phyloP scores from a whole-genome alignment of 2,888 invertebrate genomes.

The Hyppa rectilinea region DNA sequence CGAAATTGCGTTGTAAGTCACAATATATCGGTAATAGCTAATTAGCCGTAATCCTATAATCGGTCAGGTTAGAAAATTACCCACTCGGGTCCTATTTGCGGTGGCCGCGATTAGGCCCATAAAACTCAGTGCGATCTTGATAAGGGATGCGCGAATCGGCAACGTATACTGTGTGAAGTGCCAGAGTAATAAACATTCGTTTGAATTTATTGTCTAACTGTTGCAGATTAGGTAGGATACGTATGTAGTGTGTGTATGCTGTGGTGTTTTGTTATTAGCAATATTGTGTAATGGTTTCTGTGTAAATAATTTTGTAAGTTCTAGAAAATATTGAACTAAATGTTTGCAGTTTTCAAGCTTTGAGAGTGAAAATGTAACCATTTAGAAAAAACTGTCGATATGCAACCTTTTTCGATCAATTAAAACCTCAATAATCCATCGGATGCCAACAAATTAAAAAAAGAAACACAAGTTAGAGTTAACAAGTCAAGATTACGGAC shows the following conservation, averaged over 20 bases:
- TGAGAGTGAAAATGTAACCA: neutral
- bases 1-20: conserved; percentile 77
- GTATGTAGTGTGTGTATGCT: conserved; percentile 34
- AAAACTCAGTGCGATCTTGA: conserved; percentile 89
- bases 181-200: conserved; percentile 66
- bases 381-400: neutral
- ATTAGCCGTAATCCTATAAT: conserved; percentile 90
- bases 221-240: conserved; percentile 50
- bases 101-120: conserved; percentile 87
- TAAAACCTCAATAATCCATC: neutral
- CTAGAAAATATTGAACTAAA: too few relatives aligned
- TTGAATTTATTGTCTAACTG: conserved; percentile 67
- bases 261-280: conserved; percentile 15
- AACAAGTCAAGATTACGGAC: neutral
- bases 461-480: neutral
- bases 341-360: neutral
- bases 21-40: conserved; percentile 88
- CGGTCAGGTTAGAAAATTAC: conserved; percentile 89
- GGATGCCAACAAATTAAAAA: too few relatives aligned
- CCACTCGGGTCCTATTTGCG: conserved; percentile 88
- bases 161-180: conserved; percentile 63
- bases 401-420: neutral
- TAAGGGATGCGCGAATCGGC: conserved; percentile 87
- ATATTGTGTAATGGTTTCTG: conserved; percentile 4
- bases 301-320: neutral